Base-by-base conservation (phyloP, 2,113 vertebrate species). In the Origma solitaria region DNA sequence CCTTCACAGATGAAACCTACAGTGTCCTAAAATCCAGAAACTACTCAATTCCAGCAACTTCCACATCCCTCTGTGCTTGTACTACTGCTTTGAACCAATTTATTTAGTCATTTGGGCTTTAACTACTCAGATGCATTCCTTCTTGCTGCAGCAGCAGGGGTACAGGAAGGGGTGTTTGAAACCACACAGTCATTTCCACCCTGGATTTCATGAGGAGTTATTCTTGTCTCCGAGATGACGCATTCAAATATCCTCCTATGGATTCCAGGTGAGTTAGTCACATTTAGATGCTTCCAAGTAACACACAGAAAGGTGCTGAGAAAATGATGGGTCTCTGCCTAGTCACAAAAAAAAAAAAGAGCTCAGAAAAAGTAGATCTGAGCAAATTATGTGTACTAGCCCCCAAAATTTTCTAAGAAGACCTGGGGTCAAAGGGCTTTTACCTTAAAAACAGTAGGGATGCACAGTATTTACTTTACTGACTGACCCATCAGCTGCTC, bases 231-330 rank as follows among this genome's bases (percentile, higher is more conserved):
- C 76, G 83, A 50, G 82, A 68, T 92, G 86, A 96, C 76, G 94
- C 95, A 92, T 50, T 86, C 66, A 66, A 88, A 91, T 81, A 57
- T 11, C 88, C 72, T 66, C 81, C 90, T 42, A 61, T 2, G 60
- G 95, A 93, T 97, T 94, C 93, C 90, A 96, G 86, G 90, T 92
- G 92, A 96, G 94, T 96, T 93, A 88, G 83, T 95, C 94, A 95
- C 70, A 50, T 92, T 92, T 81, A 61, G 65, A 31, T 42, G 56
- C 77, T 93, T 96, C 92, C 93, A 97, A 91, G 78, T 62, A 82
- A 95, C 13, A 91, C 75, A 91, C 22, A 65, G 64, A 93, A 86
- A 92, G 76, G 82, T 90, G 72, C 49, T 77, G 87, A 90, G 92
- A 84, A 81, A 92, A 95, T 40, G n/a, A 54, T 1, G 56, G 73